Percentiles rank a stretch among this genome's conserved stretches.
phyloP scores from a whole-genome alignment of 2,113 vertebrate species.

The Chitala chitala region DNA sequence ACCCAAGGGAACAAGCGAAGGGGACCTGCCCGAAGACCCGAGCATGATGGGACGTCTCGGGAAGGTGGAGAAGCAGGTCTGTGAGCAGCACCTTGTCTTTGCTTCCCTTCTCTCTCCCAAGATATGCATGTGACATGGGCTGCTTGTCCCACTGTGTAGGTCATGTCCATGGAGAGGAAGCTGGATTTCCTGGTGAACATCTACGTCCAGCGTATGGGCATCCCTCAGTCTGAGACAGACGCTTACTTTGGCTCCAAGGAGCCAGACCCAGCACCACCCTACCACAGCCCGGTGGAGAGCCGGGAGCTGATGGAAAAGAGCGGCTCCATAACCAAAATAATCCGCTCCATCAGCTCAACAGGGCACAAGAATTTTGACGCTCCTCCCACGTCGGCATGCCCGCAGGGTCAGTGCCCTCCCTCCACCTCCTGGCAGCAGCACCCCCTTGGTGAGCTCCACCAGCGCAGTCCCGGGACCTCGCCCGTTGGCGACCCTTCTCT shows the following conservation, averaged over 20 bases:
- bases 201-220: constrained; percentile 92
- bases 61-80: constrained; percentile 95
- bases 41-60: constrained; percentile 98
- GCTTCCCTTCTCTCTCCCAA: not conserved
- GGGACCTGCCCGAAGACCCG: constrained; percentile 82
- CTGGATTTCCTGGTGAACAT: constrained; percentile 94
- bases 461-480: constrained; percentile 70
- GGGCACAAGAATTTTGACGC: constrained; percentile 78
- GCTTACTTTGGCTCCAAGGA: constrained; percentile 94
- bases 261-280: constrained; percentile 87
- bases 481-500: constrained; percentile 75
- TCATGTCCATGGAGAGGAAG: constrained; percentile 95
- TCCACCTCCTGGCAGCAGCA: constrained; percentile 85
- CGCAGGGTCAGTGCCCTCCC: constrained; percentile 67
- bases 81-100: not conserved
- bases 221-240: constrained; percentile 84
- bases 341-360: constrained; percentile 70
- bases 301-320: constrained; percentile 72
- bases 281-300: constrained; percentile 89
- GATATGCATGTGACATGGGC: not conserved
- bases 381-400: constrained; percentile 43
- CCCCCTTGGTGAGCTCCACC: constrained; percentile 52
- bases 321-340: constrained; percentile 78
- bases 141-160: constrained; percentile 58
- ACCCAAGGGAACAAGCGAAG: constrained; percentile 75